A percentile compares a stretch with the other conserved stretches of the same genome.
phyloP scores from a whole-genome alignment of 2,113 vertebrate genomes.

The Neodon shergylaensis region DNA sequence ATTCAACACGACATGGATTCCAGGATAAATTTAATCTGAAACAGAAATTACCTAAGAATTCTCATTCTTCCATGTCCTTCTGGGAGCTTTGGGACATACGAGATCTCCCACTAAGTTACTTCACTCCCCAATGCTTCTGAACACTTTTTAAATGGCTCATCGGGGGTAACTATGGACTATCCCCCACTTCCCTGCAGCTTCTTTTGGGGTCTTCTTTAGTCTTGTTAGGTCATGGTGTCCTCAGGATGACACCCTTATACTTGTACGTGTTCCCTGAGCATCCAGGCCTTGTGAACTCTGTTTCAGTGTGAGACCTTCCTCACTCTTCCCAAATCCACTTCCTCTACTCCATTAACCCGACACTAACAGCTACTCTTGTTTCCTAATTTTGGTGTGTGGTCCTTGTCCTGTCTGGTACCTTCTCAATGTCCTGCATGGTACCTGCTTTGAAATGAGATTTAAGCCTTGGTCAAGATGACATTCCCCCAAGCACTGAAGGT shows the following conservation, averaged over 20 bases:
- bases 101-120: neutral
- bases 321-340: neutral
- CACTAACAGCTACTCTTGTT: neutral
- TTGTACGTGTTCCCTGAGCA: neutral
- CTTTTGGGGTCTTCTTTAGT: neutral
- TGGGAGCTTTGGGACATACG: neutral
- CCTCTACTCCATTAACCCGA: neutral
- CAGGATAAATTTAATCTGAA: neutral
- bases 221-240: neutral
- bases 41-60: neutral
- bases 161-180: neutral
- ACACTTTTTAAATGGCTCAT: neutral
- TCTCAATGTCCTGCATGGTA: neutral
- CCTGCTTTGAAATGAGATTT: neutral
- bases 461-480: neutral
- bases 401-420: neutral
- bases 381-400: neutral
- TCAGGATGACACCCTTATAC: neutral
- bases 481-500: neutral
- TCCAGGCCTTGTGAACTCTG: accelerated
- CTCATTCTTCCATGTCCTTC: neutral
- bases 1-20: neutral
- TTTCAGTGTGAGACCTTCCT: neutral
- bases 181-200: accelerated
- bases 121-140: neutral